Evolutionary conservation across 2,888 invertebrate species (phyloP), one percentile per base, ranked within the genome.

Genomic region (Cheilosia scutellata): DNA sequence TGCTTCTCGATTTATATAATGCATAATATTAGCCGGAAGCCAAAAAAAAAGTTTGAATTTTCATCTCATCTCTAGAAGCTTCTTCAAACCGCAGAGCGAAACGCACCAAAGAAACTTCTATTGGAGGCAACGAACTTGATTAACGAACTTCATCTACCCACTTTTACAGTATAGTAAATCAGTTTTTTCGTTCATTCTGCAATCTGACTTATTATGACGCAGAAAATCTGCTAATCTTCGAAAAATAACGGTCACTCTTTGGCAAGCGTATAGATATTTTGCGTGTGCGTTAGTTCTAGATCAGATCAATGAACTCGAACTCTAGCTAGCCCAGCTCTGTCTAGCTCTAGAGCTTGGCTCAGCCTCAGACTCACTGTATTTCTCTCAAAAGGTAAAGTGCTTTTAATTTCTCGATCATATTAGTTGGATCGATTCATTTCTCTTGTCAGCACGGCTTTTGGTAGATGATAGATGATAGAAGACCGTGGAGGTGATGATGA

Each of bases 331-430:
- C 3, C 40, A 20, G 20, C 20, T 20, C 20, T 20, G 37, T 37
- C 11, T 37, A 13, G 33, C 11, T 37, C 11, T 37, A 13, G 33
- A 68, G 37, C 47, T 11, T 27, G 20, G 11, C 29, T 57, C 53
- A 47, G n/a, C 13, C 27, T 37, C 27, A 47, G n/a, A 20, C 27
- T 37, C 27, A 29, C 11, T 58, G 16, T n/a, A 7, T 44, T 51
- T 33, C 51, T 70, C 27, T 37, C 57, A 37, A 27, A 27, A 29
- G 44, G 70, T 78, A 57, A 65, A 84, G 65, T 51, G 79, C 78
- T 79, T 79, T 79, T 79, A 74, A 79, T 84, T 74, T 79, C 75
- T 75, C 55, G 49, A 74, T 79, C 70, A 75, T 60, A 84, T 79
- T 71, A 71, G 60, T 66, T 74, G 58, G 42, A 80, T 71, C 71